Base-by-base conservation (phyloP, 1,140 invertebrate species). In the Arctopsyche grandis region DNA sequence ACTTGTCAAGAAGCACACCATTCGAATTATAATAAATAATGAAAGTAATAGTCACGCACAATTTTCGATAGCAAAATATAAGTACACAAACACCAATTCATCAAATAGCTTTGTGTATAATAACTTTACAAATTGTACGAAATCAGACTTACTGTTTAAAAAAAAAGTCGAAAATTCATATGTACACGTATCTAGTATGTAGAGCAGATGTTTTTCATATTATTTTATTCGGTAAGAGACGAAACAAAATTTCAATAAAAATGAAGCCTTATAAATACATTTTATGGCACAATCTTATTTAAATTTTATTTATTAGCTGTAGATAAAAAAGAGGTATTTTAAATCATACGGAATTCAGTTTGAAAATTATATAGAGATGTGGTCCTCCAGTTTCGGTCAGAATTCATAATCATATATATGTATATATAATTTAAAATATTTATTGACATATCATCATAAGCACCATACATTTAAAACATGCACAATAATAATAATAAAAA, bases 361-460 rank as follows among this genome's bases (percentile, higher is more conserved):
- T 1, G 7, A 38, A 38, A 38, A 38, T 38, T 38, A 38, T 38
- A 4, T 38, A 38, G 29, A 29, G 63, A 66, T 66, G 63, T 66
- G 63, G 63, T 66, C 63, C 63, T 66, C 63, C 22, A 66, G 24
- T 66, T 66, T 24, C 24, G 14, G 21, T 60, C 48, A 52, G 48
- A 52, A 14, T 52, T 52, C 48, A 16, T 52, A 52, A 52, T 52
- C 7, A 52, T 46, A 7, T 46, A 46, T 46, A 7, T 46, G 12
- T 16, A 63, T 66, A 24, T 26, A 66, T 26, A 66, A 5, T 22
- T 66, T 26, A 26, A 26, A 12, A 26, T 66, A 66, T 66, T 66
- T 66, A 66, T 66, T 66, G 63, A 66, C 63, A 66, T 66, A 26
- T 66, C 16, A 60, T 60, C 63, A 66, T 66, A 66, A 66, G 63